A percentile compares a stretch with the other conserved stretches of the same genome.
These are phyloP conservation scores for Chromoteleia sp. DNA, from an alignment of 2,888 invertebrate genomes.

Conservation along the genomic window DNA sequence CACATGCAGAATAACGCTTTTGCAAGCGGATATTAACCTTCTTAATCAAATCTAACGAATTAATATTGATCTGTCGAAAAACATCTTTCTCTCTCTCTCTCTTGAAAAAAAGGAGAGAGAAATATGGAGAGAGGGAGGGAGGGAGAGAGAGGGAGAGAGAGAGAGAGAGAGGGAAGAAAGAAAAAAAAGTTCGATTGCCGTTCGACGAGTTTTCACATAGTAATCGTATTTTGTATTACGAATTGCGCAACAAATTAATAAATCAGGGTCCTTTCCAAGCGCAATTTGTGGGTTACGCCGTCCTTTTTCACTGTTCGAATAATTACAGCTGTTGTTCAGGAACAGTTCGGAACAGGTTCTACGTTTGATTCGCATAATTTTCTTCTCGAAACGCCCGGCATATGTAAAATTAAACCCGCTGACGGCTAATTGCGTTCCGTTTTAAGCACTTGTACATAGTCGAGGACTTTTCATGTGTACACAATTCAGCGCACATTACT, in stretches of 20 bases:
- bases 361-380: conserved; percentile 69
- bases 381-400: conserved; percentile 64
- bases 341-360: conserved; percentile 62
- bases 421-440: conserved; percentile 70
- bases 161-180: no score
- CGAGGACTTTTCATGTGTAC: conserved; percentile 69
- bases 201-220: conserved; percentile 26
- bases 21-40: conserved; percentile 47
- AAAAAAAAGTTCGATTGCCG: conserved; percentile 5
- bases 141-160: no score
- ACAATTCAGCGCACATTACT: conserved; percentile 67
- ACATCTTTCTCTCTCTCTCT: not conserved
- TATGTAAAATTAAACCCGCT: conserved; percentile 68
- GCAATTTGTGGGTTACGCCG: conserved; percentile 19
- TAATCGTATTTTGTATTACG: conserved; percentile 31
- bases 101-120: no score
- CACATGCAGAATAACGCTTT: conserved; percentile 8
- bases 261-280: conserved; percentile 43
- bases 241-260: conserved; percentile 59
- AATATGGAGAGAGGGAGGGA: no score
- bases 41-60: conserved; percentile 20
- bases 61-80: conserved; percentile 41
- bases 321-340: conserved; percentile 66
- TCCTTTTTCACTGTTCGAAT: conserved; percentile 33
- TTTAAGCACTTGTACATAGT: conserved; percentile 69